Evolutionary conservation across 2,888 invertebrate species (phyloP).

Genomic region (Pseudococcus longispinus): DNA sequence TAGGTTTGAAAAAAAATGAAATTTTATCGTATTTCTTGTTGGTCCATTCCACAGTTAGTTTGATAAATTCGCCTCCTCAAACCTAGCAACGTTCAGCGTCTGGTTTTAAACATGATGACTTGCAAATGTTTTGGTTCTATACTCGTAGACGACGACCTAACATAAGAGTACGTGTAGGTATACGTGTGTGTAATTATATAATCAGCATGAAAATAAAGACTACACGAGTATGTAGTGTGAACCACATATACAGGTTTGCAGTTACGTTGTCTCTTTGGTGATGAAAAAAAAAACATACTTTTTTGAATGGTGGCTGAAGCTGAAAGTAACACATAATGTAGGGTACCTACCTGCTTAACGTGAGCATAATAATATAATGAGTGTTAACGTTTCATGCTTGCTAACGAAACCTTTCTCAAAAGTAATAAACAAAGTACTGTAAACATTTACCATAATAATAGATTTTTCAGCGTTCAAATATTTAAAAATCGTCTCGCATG

Average conservation of each 20-base stretch:
- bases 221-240: not conserved
- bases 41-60: not conserved
- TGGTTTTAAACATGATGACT: constrained; percentile 40
- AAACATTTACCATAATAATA: constrained; percentile 44
- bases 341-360: not conserved
- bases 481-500: not conserved
- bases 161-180: not conserved
- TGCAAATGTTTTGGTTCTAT: constrained; percentile 22
- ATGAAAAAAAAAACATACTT: not conserved
- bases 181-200: constrained; percentile 48
- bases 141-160: not conserved
- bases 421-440: constrained; percentile 39
- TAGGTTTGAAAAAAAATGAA: not conserved
- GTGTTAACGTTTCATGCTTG: constrained; percentile 37
- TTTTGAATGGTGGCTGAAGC: not conserved
- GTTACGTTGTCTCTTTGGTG: not conserved
- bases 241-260: not conserved
- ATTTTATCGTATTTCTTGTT: not conserved
- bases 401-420: constrained; percentile 33
- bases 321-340: not conserved
- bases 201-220: constrained; percentile 53
- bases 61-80: constrained; percentile 3
- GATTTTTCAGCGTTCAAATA: constrained; percentile 10
- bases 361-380: too few relatives aligned
- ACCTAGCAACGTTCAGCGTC: not conserved